Percentiles rank a stretch among this genome's conserved stretches.
These are phyloP conservation scores for Delia radicum DNA, from an alignment of 1,140 invertebrate genomes.

Conservation along the genomic window DNA sequence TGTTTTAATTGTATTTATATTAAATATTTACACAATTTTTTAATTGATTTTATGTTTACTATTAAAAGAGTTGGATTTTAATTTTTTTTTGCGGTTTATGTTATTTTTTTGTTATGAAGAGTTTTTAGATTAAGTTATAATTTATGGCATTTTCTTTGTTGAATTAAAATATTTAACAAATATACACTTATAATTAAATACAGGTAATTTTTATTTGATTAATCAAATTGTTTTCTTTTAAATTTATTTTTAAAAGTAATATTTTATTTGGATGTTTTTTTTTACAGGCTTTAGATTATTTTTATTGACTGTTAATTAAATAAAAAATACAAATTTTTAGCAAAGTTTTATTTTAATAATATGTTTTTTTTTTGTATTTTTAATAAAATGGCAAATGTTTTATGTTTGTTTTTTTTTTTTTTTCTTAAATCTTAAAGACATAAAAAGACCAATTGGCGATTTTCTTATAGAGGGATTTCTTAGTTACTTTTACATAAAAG, in stretches of 20 bases:
- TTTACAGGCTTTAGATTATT: not conserved
- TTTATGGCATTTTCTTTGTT: not conserved
- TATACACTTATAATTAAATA: slow-evolving; percentile 9
- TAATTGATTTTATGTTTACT: not conserved
- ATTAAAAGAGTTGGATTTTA: not conserved
- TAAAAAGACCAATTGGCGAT: not conserved
- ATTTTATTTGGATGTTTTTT: not conserved
- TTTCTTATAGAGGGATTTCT: not conserved
- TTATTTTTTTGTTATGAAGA: not conserved
- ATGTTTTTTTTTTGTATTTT: not conserved
- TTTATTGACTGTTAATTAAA: not conserved
- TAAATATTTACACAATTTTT: not conserved
- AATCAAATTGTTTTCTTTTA: not conserved
- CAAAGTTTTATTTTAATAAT: not conserved
- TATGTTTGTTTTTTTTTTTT: not conserved
- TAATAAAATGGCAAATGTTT: not conserved
- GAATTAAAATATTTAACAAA: slow-evolving; percentile 2
- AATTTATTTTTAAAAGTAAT: not conserved
- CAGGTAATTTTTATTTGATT: slow-evolving; percentile 2
- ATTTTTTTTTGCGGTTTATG: not conserved
- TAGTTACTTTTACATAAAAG: not conserved
- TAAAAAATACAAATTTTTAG: not conserved
- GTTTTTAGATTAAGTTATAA: not conserved
- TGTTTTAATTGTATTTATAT: not conserved
- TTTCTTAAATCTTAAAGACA: not conserved